phyloP scores from a whole-genome alignment of 2,888 invertebrate species.

The Hyppa rectilinea region DNA sequence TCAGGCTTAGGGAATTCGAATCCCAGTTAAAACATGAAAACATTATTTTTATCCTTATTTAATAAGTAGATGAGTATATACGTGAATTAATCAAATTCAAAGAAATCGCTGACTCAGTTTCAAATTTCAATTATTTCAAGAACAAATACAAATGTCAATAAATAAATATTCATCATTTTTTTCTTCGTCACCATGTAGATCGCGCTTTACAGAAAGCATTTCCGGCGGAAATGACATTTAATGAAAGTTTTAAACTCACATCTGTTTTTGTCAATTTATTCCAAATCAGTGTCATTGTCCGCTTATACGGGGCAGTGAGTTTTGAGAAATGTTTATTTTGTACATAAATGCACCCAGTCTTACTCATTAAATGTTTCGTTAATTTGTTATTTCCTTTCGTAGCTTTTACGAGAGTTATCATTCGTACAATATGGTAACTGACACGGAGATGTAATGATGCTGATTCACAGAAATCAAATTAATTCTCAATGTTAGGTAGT shows the following conservation, averaged over 20 bases:
- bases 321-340: slow-evolving; percentile 45
- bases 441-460: background rate
- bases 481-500: background rate
- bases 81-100: slow-evolving; percentile 7
- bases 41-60: background rate
- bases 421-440: slow-evolving; percentile 21
- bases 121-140: slow-evolving; percentile 37
- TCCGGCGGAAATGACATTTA: slow-evolving; percentile 57
- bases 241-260: slow-evolving; percentile 40
- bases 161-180: slow-evolving; percentile 19
- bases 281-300: slow-evolving; percentile 42
- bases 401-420: background rate
- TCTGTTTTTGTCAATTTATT: slow-evolving; percentile 45
- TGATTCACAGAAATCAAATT: slow-evolving; percentile 35
- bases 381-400: slow-evolving; percentile 38
- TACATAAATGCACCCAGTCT: slow-evolving; percentile 21
- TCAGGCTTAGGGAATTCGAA: background rate
- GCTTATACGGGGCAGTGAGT: slow-evolving; percentile 1
- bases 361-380: slow-evolving; percentile 12
- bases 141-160: slow-evolving; percentile 35
- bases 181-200: too few relatives aligned
- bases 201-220: slow-evolving; percentile 16
- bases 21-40: background rate
- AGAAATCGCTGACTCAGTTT: slow-evolving; percentile 22
- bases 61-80: background rate